phyloP scores from a whole-genome alignment of 2,797 vertebrate species.

The Crocidura indochinensis region DNA sequence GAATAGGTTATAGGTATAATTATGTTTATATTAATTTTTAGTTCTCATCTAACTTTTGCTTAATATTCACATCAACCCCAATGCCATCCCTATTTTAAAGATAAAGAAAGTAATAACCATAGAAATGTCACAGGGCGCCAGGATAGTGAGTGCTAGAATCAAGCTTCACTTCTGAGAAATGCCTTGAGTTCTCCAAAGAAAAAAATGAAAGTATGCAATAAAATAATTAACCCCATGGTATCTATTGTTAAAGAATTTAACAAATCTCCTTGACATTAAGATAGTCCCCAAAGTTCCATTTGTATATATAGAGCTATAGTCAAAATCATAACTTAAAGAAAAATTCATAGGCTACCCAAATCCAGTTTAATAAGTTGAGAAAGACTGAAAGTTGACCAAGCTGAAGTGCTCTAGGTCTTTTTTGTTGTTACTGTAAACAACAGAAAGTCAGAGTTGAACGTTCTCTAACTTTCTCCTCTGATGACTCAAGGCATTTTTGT shows the following conservation, averaged over 20 bases:
- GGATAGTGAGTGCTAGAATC: too few species aligned
- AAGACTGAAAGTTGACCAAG: background rate
- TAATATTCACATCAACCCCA: background rate
- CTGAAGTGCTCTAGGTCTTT: background rate
- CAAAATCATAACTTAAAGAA: background rate
- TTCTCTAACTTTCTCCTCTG: background rate
- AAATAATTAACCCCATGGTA: background rate
- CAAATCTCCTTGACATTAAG: background rate
- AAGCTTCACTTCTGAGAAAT: background rate
- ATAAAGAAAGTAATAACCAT: conserved; percentile 33
- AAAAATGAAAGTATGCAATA: conserved; percentile 39
- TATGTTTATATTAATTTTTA: conserved; percentile 50
- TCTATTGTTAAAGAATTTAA: background rate
- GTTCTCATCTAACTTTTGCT: conserved; percentile 31
- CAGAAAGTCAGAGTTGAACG: background rate
- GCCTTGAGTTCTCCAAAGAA: conserved; percentile 7
- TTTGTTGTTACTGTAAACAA: background rate
- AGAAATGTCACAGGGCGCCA: background rate
- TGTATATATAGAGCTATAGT: background rate
- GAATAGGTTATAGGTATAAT: conserved; percentile 68
- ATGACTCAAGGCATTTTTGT: background rate
- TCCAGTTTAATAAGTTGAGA: conserved; percentile 23
- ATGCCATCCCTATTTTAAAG: conserved; percentile 49
- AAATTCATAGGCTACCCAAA: background rate
- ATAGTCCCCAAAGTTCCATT: background rate